These are phyloP conservation scores for Phengaris arion DNA, from an alignment of 2,888 invertebrate genomes.

Conservation along the genomic window DNA sequence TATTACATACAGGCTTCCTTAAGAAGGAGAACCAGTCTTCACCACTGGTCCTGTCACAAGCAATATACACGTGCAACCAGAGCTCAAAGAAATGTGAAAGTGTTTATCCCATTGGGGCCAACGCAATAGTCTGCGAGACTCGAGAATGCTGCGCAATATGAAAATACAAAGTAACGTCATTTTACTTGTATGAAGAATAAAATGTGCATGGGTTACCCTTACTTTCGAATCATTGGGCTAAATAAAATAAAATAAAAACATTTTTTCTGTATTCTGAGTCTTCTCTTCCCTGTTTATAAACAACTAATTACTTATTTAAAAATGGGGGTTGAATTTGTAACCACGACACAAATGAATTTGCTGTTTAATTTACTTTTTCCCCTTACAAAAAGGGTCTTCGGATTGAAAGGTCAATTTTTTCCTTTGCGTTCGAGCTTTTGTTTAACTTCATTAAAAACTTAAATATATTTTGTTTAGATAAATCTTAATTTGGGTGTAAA, in stretches of 20 bases:
- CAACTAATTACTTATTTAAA: constrained; percentile 13
- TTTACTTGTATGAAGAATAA: too few relatives aligned
- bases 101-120: too few relatives aligned
- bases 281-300: neutral
- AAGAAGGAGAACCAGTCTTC: too few relatives aligned
- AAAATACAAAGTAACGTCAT: too few relatives aligned
- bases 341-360: constrained; percentile 7
- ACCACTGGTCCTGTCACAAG: too few relatives aligned
- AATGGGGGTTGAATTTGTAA: constrained; percentile 5
- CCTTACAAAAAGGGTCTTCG: neutral
- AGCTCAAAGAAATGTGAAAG: too few relatives aligned
- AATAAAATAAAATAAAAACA: neutral
- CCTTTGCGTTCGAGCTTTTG: constrained; percentile 2
- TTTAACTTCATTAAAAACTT: constrained; percentile 9
- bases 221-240: neutral
- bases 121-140: too few relatives aligned
- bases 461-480: constrained; percentile 1
- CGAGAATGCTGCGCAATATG: too few relatives aligned
- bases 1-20: too few relatives aligned
- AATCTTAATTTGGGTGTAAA: neutral
- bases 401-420: constrained; percentile 13
- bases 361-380: neutral
- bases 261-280: neutral
- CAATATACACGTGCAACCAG: too few relatives aligned
- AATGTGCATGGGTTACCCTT: too few relatives aligned